Base-by-base conservation (phyloP, 2,797 vertebrate species). In the Rhinatrema bivittatum region DNA sequence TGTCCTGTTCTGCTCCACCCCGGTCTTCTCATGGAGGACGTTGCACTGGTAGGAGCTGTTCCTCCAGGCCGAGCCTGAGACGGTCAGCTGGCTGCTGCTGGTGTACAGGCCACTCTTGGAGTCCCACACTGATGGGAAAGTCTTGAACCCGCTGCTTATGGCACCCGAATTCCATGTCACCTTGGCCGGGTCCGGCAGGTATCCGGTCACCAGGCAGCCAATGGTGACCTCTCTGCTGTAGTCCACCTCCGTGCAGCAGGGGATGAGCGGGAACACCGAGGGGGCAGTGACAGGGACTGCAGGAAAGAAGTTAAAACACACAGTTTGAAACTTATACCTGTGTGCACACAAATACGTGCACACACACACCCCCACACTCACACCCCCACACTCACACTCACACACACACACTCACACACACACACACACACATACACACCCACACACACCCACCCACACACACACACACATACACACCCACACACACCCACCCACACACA, bases 161-260 rank as follows among this genome's bases (percentile, higher is more conserved):
- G 23, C 4, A 0, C 9, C 39, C 1, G 21, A 2, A 3, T 48
- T 28, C 67, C 67, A 73, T 8, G 29, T 26, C 15, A 73, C 29
- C 0, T 12, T 29, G 20, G 51, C 43, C 0, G 51, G 42, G 5
- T 5, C 29, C 0, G 66, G 64, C 14, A 57, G 46, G 42, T 52
- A 72, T 33, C 22, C 46, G 0, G 1, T 20, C 20, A 49, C 7
- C 19, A 74, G 43, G 39, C 66, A 74, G 6, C 47, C 66, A 9
- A 68, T 1, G 0, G 3, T 36, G 30, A 33, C 2, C 0, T 20
- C 1, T n/a, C n/a, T n/a, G n/a, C n/a, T n/a, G 0, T 28, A 1
- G 2, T 2, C 1, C 1, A 0, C 2, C 2, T 6, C 3, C 6
- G 36, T 32, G 25, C 47, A 57, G 0, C 0, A 0, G 36, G 29